Conservation (phyloP, 2,797 vertebrate genomes). For the Brotogeris chrysoptera region DNA sequence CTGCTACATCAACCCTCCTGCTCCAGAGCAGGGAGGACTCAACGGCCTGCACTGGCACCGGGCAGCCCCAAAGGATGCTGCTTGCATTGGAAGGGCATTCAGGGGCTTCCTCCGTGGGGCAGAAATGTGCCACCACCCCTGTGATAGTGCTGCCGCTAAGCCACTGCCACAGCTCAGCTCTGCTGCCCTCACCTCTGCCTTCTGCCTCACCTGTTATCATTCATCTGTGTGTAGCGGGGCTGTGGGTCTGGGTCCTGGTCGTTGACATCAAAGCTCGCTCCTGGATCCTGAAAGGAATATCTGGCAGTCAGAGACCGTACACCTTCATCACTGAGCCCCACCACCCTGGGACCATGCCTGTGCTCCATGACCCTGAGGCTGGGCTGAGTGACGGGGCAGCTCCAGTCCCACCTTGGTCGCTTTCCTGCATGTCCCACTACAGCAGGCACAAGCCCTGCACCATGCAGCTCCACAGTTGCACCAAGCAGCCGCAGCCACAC, state of each 20-base stretch:
- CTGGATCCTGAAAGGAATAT: slow-evolving; percentile 82
- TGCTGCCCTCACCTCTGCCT: slow-evolving; percentile 6
- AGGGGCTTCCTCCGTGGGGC: not conserved
- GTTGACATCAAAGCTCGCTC: slow-evolving; percentile 96
- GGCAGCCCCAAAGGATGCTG: not conserved
- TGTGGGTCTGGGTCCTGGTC: slow-evolving; percentile 95
- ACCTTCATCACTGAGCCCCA: rapidly evolving
- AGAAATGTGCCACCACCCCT: not conserved
- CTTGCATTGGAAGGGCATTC: rapidly evolving
- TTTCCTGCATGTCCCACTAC: not conserved
- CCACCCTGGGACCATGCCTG: rapidly evolving
- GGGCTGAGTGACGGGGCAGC: not conserved
- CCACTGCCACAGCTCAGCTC: not conserved
- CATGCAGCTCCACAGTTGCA: not conserved
- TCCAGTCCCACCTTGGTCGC: not conserved
- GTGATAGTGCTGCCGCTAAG: not conserved
- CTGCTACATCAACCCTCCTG: not conserved
- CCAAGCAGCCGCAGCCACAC: rapidly evolving
- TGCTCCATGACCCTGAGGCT: too few species aligned
- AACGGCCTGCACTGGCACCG: not conserved
- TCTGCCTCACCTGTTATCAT: slow-evolving; percentile 92
- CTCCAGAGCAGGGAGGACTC: not conserved
- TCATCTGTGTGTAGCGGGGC: slow-evolving; percentile 96
- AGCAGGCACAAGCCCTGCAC: not conserved
- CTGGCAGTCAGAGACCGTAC: not conserved